These are phyloP conservation scores for human DNA, from an alignment of 2,113 vertebrate species.

Conservation along the genomic window DNA sequence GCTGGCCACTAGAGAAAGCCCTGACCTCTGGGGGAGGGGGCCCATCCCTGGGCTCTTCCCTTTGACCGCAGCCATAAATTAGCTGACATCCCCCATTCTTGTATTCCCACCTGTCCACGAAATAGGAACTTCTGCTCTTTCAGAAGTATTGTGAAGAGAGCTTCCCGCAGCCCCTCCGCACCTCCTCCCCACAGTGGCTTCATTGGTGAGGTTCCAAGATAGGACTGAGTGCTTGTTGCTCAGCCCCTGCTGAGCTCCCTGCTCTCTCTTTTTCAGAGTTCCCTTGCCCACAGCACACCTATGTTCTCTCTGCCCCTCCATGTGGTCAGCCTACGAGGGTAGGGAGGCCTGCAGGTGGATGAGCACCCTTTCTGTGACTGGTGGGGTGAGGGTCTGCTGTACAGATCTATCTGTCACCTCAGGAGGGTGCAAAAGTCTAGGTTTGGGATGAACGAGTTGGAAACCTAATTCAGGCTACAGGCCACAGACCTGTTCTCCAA, in stretches of 20 bases:
- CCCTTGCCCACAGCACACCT: background rate
- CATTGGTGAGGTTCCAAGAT: background rate
- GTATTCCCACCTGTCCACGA: background rate
- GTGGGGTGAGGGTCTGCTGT: background rate
- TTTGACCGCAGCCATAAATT: background rate
- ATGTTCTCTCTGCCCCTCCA: background rate
- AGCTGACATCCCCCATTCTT: background rate
- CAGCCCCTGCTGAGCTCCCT: background rate
- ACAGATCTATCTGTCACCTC: background rate
- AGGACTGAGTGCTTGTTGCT: background rate
- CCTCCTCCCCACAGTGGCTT: background rate
- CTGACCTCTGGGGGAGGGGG: background rate
- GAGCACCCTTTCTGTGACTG: background rate
- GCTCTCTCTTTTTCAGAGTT: background rate
- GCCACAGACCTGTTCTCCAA: conserved; percentile 30
- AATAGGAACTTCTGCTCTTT: conserved; percentile 12
- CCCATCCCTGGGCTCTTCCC: conserved; percentile 19
- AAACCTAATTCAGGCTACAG: conserved; percentile 33
- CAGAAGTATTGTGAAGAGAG: background rate
- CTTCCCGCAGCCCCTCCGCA: background rate
- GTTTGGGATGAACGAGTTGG: conserved; percentile 2
- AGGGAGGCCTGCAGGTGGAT: background rate
- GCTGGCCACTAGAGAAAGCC: background rate
- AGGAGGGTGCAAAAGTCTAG: background rate
- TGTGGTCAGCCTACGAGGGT: background rate